Evolutionary conservation across 1,140 invertebrate species (phyloP).

Genomic region (Calephelis nemesis): DNA sequence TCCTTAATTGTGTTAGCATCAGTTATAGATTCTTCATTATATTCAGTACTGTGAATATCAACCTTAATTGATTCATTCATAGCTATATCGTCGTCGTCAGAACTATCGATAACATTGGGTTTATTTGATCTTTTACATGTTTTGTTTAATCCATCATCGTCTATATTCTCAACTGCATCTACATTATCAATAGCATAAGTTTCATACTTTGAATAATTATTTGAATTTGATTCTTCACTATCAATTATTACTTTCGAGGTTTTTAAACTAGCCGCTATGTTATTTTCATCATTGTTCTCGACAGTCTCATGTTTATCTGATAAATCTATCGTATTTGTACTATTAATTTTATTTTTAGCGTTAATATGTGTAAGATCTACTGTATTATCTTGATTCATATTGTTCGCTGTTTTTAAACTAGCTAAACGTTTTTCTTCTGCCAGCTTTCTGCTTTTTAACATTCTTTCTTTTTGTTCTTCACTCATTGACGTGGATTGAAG

Average conservation of each 20-base stretch:
- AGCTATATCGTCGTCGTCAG: conserved; percentile 21
- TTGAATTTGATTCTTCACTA: background rate
- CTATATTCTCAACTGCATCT: background rate
- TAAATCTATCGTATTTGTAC: background rate
- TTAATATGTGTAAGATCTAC: conserved; percentile 23
- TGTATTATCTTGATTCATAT: background rate
- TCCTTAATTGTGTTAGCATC: conserved; percentile 21
- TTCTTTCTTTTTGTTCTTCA: conserved; percentile 69
- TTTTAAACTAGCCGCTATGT: background rate
- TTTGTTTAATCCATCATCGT: background rate
- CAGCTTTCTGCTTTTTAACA: conserved; percentile 64
- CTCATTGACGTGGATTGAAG: conserved; percentile 64
- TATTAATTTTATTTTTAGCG: conserved; percentile 20
- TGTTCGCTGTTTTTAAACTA: conserved; percentile 37
- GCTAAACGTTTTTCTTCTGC: conserved; percentile 70
- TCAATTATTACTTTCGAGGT: background rate
- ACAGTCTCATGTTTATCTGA: background rate
- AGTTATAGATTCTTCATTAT: conserved; percentile 21
- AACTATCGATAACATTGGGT: conserved; percentile 8
- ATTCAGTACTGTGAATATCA: conserved; percentile 7
- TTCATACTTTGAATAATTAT: background rate
- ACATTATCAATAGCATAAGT: too few relatives aligned
- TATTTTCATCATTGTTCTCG: background rate
- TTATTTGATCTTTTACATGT: background rate
- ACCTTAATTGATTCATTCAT: background rate